These are phyloP conservation scores for Mechanitis mazaeus DNA, from an alignment of 2,888 invertebrate species.

Conservation along the genomic window DNA sequence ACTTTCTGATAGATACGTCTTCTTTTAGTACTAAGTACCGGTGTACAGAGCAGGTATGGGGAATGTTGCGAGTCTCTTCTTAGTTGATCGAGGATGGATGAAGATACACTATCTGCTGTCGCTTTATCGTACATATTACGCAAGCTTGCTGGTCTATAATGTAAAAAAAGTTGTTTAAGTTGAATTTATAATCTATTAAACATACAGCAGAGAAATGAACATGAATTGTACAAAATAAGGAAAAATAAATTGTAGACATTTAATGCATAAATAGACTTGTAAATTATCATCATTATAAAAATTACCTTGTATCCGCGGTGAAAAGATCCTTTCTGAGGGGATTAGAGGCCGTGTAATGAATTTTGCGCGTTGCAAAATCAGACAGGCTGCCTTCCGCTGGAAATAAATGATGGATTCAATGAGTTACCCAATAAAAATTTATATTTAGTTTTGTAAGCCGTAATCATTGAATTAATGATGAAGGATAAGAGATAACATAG, in stretches of 20 bases:
- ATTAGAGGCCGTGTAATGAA: slow-evolving; percentile 84
- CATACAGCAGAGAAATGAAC: slow-evolving; percentile 9
- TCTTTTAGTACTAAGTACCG: slow-evolving; percentile 84
- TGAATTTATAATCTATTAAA: slow-evolving; percentile 7
- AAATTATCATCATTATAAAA: background rate
- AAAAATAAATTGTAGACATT: background rate
- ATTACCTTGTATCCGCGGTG: slow-evolving; percentile 80
- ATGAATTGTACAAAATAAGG: too few relatives aligned
- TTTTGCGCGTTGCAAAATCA: slow-evolving; percentile 87
- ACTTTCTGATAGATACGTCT: slow-evolving; percentile 81
- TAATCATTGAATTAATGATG: background rate
- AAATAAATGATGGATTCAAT: slow-evolving; percentile 51
- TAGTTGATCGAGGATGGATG: slow-evolving; percentile 80
- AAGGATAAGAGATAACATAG: too few relatives aligned
- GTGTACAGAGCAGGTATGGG: slow-evolving; percentile 87
- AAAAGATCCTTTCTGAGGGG: slow-evolving; percentile 85
- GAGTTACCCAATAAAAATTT: too few relatives aligned
- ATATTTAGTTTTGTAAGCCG: too few relatives aligned
- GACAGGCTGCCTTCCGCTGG: slow-evolving; percentile 95
- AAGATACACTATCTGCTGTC: slow-evolving; percentile 80
- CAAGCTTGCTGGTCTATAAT: slow-evolving; percentile 82
- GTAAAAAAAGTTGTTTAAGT: slow-evolving; percentile 7
- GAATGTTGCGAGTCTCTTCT: slow-evolving; percentile 79
- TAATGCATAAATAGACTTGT: background rate
- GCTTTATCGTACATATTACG: slow-evolving; percentile 87